A percentile compares a stretch with the other conserved stretches of the same genome.
Evolutionary conservation across 2,888 invertebrate species (phyloP).

Genomic region (Cordilura impudica): DNA sequence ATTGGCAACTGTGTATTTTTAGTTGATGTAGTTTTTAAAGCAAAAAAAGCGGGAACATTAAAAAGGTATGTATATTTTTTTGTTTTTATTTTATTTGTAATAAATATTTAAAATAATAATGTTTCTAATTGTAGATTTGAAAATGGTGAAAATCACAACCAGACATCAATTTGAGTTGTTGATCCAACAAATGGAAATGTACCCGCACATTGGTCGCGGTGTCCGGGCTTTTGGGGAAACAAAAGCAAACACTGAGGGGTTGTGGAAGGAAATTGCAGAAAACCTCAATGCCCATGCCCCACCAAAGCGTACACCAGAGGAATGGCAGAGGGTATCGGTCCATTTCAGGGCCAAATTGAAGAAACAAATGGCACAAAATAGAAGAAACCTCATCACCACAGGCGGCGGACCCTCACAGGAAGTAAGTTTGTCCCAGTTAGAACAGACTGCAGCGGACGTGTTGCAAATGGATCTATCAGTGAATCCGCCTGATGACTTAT

Average conservation of each 20-base stretch:
- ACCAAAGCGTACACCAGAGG: neutral
- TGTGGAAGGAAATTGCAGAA: neutral
- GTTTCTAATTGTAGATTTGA: neutral
- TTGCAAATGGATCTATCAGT: no score
- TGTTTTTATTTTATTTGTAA: neutral
- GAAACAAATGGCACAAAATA: slow-evolving; percentile 6
- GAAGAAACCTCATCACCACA: neutral
- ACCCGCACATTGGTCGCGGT: neutral
- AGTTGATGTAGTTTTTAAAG: no score
- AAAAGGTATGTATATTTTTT: neutral
- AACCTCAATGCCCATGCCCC: neutral
- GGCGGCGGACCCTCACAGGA: neutral
- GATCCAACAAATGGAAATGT: neutral
- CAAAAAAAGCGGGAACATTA: no score
- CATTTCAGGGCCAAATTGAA: slow-evolving; percentile 20
- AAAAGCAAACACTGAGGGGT: neutral
- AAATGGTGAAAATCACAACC: neutral
- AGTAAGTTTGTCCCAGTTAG: neutral
- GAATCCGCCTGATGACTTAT: no score
- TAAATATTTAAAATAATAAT: neutral
- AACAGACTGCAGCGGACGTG: neutral
- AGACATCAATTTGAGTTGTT: neutral
- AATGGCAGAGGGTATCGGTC: slow-evolving; percentile 3
- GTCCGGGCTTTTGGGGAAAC: slow-evolving; percentile 2
- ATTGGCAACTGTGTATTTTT: no score